Evolutionary conservation across 2,113 vertebrate species (phyloP), one percentile per base, ranked within the genome.

Genomic region (Eonycteris spelaea): DNA sequence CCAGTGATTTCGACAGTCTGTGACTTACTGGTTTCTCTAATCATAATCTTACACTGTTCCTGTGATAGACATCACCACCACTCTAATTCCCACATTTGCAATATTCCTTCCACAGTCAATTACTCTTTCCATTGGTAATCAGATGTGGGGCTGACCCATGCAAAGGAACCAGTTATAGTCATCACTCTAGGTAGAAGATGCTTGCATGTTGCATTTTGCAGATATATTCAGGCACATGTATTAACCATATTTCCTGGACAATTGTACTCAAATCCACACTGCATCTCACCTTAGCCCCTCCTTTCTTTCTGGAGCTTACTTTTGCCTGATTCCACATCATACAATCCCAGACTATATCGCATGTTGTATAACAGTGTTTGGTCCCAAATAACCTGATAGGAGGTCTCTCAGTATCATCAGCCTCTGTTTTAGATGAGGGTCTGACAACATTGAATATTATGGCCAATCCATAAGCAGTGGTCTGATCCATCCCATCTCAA

Each of bases 281-380:
- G 35, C 12, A 4, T 53, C 15, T 74, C 57, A 78, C 5, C 18
- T 74, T 30, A 73, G 21, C n/a, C 38, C 15, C 59, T 24, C 14
- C 21, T 67, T 35, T 71, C 90, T 87, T 84, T 30, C 85, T 95
- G 21, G 65, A 15, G 83, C 67, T 33, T 55, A 55, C 13, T 55
- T 83, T 7, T 1, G 22, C 11, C 15, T 28, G n/a, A 88, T 53
- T 79, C n/a, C 48, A 35, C 3, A 73, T 28, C 8, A 57, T 10
- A 57, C 7, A 84, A 21, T 13, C 15, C 43, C 51, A 80, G 84
- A 24, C 11, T 80, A 24, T 13, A n/a, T 10, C 48, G 18, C 22
- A 21, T 19, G 45, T 75, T 4, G 30, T 11, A 33, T n/a, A 51
- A 65, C 18, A 68, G 33, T 33, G 12, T 86, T 94, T 70, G 16